Evolutionary conservation across 1,140 invertebrate species (phyloP).

Genomic region (Drosophila kanapiae): DNA sequence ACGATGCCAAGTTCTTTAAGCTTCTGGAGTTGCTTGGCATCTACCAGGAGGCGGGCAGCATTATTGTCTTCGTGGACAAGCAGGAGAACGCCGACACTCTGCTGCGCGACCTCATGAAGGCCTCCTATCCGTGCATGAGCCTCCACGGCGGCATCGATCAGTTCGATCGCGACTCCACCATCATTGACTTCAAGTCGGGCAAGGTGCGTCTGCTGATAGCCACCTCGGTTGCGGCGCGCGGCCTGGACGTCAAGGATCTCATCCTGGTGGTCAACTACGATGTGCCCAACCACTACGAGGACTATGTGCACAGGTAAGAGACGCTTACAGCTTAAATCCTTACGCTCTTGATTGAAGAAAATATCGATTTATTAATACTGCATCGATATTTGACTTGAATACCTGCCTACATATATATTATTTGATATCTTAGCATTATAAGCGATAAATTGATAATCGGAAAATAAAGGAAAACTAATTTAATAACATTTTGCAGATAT

Average conservation of each 20-base stretch:
- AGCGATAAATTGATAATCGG: no score
- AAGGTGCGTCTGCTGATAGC: conserved; percentile 94
- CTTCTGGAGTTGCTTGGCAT: conserved; percentile 97
- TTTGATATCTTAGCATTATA: no score
- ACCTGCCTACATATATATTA: no score
- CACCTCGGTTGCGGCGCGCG: conserved; percentile 98
- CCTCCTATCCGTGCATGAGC: conserved; percentile 97
- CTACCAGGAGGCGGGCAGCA: conserved; percentile 97
- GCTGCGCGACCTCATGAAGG: conserved; percentile 98
- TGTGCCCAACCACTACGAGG: conserved; percentile 99
- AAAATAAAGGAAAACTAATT: no score
- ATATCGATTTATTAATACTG: no score
- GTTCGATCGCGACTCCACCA: conserved; percentile 99
- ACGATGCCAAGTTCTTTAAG: conserved; percentile 99
- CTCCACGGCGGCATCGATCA: conserved; percentile 99
- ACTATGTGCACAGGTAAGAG: conserved; percentile 95
- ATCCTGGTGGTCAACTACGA: conserved; percentile 99
- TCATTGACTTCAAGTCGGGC: conserved; percentile 98
- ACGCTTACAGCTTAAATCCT: accelerated
- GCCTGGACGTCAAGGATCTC: conserved; percentile 98
- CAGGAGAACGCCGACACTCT: conserved; percentile 98
- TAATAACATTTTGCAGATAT: no score
- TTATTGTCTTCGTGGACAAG: conserved; percentile 99
- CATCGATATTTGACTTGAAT: no score
- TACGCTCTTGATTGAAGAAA: no score